phyloP scores from a whole-genome alignment of 2,888 invertebrate species.

The Coenonympha arcania region DNA sequence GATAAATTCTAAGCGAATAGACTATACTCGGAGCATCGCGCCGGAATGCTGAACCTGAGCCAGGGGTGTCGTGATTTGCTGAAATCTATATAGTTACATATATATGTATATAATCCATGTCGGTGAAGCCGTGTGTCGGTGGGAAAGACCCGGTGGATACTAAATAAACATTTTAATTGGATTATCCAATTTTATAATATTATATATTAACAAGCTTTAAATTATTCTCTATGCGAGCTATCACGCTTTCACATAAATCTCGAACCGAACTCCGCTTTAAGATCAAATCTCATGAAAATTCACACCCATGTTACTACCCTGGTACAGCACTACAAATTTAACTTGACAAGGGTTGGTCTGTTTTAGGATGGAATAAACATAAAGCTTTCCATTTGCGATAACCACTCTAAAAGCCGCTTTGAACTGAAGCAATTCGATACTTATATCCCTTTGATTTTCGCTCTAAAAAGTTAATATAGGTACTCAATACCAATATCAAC shows the following conservation, averaged over 20 bases:
- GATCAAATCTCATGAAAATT: conserved; percentile 9
- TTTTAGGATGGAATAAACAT: background rate
- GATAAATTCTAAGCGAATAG: too few relatives aligned
- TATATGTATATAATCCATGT: too few relatives aligned
- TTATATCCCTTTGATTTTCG: background rate
- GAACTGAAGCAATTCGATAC: background rate
- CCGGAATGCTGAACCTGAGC: too few relatives aligned
- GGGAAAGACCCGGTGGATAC: too few relatives aligned
- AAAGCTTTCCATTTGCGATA: background rate
- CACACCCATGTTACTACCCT: conserved; percentile 2
- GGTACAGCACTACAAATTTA: background rate
- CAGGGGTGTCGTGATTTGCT: too few relatives aligned
- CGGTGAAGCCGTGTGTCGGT: too few relatives aligned
- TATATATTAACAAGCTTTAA: background rate
- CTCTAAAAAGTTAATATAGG: too few relatives aligned
- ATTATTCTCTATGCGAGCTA: background rate
- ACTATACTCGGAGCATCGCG: too few relatives aligned
- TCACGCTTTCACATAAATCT: conserved; percentile 2
- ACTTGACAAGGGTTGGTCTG: conserved; percentile 4
- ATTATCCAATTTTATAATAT: too few relatives aligned
- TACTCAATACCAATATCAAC: too few relatives aligned
- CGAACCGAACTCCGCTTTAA: background rate
- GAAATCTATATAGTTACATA: too few relatives aligned
- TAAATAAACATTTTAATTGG: background rate
- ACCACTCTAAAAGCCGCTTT: background rate